Conservation (phyloP, 1,140 invertebrate species). For the Vollenhovia emeryi region DNA sequence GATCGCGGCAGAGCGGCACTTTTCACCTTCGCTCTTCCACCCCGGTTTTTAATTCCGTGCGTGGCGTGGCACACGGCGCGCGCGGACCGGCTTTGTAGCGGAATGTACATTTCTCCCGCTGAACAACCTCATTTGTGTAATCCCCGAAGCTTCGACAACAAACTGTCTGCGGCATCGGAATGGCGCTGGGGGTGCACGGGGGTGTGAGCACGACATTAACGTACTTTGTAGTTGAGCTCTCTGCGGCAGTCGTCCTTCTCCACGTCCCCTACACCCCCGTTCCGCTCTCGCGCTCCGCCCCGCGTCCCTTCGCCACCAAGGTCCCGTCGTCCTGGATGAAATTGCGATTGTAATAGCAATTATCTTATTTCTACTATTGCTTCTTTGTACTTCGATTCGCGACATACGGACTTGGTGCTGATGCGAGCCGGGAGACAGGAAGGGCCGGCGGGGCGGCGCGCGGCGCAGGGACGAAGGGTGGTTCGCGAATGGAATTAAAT, state of each 20-base stretch:
- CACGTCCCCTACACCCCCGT: neutral
- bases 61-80: slow-evolving; percentile 58
- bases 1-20: slow-evolving; percentile 68
- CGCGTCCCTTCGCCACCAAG: slow-evolving; percentile 29
- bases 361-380: slow-evolving; percentile 79
- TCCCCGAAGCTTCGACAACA: slow-evolving; percentile 77
- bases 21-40: slow-evolving; percentile 65
- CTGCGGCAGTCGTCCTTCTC: slow-evolving; percentile 61
- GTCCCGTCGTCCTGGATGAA: slow-evolving; percentile 69
- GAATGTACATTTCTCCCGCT: slow-evolving; percentile 74
- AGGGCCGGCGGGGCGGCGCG: neutral
- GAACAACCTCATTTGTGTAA: slow-evolving; percentile 79
- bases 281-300: neutral
- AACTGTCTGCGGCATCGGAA: slow-evolving; percentile 70
- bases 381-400: slow-evolving; percentile 74
- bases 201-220: slow-evolving; percentile 76
- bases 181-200: slow-evolving; percentile 56
- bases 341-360: slow-evolving; percentile 81
- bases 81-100: slow-evolving; percentile 69
- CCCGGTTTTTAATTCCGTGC: slow-evolving; percentile 68
- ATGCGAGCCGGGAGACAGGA: slow-evolving; percentile 61
- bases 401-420: slow-evolving; percentile 65
- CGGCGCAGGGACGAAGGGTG: neutral
- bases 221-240: slow-evolving; percentile 75
- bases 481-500: slow-evolving; percentile 59